These are phyloP conservation scores for Callionymus lyra DNA, from an alignment of 2,113 vertebrate genomes.

Conservation along the genomic window DNA sequence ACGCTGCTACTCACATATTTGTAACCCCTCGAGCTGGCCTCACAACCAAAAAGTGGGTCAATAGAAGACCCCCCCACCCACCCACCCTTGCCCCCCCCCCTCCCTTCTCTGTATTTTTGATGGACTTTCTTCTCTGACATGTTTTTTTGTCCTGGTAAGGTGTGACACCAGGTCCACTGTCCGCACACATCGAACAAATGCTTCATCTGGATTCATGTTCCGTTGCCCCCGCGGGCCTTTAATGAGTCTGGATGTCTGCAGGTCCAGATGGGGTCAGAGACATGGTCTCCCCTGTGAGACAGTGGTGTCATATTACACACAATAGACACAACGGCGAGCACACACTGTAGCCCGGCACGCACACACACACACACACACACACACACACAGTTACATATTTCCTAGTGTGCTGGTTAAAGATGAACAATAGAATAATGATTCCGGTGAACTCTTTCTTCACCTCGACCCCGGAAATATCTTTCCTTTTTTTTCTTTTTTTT, in stretches of 20 bases:
- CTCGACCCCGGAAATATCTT: background rate
- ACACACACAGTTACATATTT: constrained; percentile 6
- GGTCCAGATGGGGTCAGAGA: constrained; percentile 43
- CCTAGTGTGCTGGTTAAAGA: too few relatives aligned
- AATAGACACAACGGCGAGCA: background rate
- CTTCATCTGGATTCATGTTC: constrained; percentile 27
- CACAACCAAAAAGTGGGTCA: too few relatives aligned
- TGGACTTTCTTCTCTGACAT: too few relatives aligned
- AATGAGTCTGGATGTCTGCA: constrained; percentile 25
- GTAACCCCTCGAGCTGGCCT: too few relatives aligned
- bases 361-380: constrained; percentile 1
- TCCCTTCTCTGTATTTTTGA: background rate
- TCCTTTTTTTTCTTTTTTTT: background rate
- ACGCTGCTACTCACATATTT: too few relatives aligned
- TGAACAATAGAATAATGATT: too few relatives aligned
- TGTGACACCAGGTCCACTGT: too few relatives aligned
- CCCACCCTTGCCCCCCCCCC: background rate
- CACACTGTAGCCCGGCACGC: background rate
- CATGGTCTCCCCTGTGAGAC: constrained; percentile 11
- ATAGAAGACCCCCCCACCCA: too few relatives aligned
- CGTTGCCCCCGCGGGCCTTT: constrained; percentile 20
- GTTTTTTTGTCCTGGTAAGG: too few relatives aligned
- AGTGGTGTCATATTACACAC: constrained; percentile 30
- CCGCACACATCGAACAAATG: background rate
- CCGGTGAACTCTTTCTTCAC: too few relatives aligned